Conservation (phyloP, 2,113 vertebrate genomes). For the Psittacula cyanocephala region DNA sequence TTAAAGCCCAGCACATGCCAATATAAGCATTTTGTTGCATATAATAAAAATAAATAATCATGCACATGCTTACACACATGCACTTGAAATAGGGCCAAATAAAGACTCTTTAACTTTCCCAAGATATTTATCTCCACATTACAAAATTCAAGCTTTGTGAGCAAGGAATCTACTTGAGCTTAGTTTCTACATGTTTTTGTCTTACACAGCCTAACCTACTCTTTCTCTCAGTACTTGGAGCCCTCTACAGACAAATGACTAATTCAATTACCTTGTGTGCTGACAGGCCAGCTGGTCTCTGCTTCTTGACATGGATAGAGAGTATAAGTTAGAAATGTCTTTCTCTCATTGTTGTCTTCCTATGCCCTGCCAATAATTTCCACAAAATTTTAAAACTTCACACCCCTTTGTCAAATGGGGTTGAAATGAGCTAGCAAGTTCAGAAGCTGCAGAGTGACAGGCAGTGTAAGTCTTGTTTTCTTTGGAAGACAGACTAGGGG, state of each 20-base stretch:
- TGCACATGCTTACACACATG: neutral
- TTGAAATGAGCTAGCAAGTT: neutral
- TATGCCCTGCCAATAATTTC: neutral
- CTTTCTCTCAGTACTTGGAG: neutral
- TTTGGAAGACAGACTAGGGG: neutral
- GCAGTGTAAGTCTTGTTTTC: neutral
- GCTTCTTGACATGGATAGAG: neutral
- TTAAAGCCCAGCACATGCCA: neutral
- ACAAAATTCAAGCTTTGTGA: constrained; percentile 26
- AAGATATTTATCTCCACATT: constrained; percentile 25
- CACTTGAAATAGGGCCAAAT: constrained; percentile 10
- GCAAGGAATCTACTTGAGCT: neutral
- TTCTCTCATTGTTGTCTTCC: neutral
- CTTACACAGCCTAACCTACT: constrained; percentile 1
- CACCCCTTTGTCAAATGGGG: neutral
- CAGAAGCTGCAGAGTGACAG: neutral
- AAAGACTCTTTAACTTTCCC: neutral
- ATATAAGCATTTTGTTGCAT: neutral
- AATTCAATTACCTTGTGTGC: constrained; percentile 38
- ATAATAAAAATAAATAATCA: neutral
- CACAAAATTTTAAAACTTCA: constrained; percentile 4
- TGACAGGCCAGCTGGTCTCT: constrained; percentile 49
- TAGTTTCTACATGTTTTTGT: constrained; percentile 19
- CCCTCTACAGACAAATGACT: constrained; percentile 17
- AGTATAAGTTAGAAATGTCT: constrained; percentile 7